Evolutionary conservation across 2,797 vertebrate genomes (phyloP).

Genomic region (Onychomys leucogaster): DNA sequence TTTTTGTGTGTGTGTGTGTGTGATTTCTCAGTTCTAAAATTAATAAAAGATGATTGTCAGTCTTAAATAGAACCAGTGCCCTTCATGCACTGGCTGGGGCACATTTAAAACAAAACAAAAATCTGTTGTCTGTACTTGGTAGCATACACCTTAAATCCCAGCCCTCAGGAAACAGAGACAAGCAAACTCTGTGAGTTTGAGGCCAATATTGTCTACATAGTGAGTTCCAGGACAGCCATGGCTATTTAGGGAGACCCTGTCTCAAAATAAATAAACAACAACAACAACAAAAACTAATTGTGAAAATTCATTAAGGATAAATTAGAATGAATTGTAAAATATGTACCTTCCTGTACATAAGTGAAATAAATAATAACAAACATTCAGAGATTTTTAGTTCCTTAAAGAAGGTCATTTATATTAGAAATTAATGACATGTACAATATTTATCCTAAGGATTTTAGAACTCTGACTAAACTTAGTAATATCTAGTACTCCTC

Average conservation of each 20-base stretch:
- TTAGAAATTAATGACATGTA: neutral
- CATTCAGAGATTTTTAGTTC: neutral
- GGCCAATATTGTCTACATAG: neutral
- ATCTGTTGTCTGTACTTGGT: neutral
- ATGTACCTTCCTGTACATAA: neutral
- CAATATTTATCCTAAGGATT: neutral
- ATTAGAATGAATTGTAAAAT: neutral
- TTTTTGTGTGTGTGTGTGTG: too few relatives aligned
- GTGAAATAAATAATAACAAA: constrained; percentile 21
- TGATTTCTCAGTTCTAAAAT: neutral
- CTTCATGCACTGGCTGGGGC: neutral
- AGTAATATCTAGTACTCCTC: neutral
- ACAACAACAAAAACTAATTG: neutral
- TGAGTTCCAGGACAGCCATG: neutral
- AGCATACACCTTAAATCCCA: neutral
- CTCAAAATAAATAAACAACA: neutral
- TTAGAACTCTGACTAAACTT: neutral
- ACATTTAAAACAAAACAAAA: neutral
- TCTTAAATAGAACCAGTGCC: neutral
- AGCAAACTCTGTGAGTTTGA: neutral
- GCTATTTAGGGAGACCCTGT: neutral
- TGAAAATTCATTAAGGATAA: neutral
- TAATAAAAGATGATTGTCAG: neutral
- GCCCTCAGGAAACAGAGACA: neutral
- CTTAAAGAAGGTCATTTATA: neutral